Evolutionary conservation across 2,113 vertebrate species (phyloP), one percentile per base, ranked within the genome.

Genomic region (Sardina pilchardus): DNA sequence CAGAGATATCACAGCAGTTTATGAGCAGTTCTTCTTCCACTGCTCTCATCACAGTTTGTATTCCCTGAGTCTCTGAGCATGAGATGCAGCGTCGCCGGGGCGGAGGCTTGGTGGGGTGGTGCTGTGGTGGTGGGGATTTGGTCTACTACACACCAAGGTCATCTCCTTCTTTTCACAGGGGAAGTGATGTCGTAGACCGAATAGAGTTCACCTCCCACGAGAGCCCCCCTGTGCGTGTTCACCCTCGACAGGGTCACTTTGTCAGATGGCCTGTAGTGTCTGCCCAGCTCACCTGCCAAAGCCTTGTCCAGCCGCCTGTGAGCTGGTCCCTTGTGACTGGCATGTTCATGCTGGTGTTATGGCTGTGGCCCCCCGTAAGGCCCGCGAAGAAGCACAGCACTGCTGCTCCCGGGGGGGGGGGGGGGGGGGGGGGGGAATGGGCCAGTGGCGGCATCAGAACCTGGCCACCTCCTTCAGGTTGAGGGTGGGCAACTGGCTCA

Each of bases 391-490:
- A 12, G 6, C 50, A 56, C 50, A 56, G 50, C 5, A 4, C 19
- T 19, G 6, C 50, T 56, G 50, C 17, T 21, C 17, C 50, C 50
- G 5, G 50, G 19, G n/a, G n/a, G n/a, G n/a, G n/a, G n/a, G n/a
- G n/a, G n/a, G n/a, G n/a, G n/a, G n/a, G n/a, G n/a, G n/a, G n/a
- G n/a, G n/a, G n/a, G n/a, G n/a, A n/a, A n/a, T n/a, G n/a, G n/a
- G 53, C 19, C 4, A 6, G 4, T 16, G 50, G 10, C 3, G 10
- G 48, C 21, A 59, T 96, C 91, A 96, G 85, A 97, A 94, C 0
- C 3, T 90, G 0, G 92, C 92, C 88, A 93, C 91, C 84, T 94
- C 91, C 85, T 83, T 84, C 85, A 96, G 91, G 0, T 36, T 45
- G 0, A 43, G 90, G 2, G 71, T 87, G 0, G 89, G 83, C 56